phyloP scores from a whole-genome alignment of 2,797 vertebrate genomes.

The Poliocrania exsul region DNA sequence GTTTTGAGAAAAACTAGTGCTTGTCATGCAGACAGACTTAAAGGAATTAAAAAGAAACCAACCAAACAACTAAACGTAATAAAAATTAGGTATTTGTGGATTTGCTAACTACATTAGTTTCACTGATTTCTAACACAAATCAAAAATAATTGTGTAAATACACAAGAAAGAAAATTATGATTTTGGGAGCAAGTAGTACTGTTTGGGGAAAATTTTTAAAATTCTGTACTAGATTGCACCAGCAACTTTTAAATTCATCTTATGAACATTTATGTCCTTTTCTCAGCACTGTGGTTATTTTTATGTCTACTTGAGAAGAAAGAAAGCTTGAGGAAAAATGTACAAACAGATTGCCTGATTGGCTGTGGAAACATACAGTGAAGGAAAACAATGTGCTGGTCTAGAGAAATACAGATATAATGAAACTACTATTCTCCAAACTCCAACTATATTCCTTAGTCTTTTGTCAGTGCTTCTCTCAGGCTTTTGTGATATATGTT shows the following conservation, averaged over 20 bases:
- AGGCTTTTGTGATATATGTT: not conserved
- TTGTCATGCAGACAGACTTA: not conserved
- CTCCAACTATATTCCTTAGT: not conserved
- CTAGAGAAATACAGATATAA: not conserved
- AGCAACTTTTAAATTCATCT: not conserved
- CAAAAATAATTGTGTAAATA: not conserved
- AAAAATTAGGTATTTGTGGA: not conserved
- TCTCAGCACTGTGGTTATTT: not conserved
- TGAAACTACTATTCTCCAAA: not conserved
- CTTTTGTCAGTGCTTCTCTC: not conserved
- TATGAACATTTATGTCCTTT: not conserved
- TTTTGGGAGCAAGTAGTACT: not conserved
- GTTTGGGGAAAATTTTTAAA: not conserved
- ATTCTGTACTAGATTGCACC: not conserved
- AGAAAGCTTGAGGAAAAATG: not conserved
- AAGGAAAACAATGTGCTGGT: not conserved
- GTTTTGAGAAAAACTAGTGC: not conserved
- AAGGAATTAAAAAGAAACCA: not conserved
- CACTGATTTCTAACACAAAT: not conserved
- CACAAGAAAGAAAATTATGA: not conserved
- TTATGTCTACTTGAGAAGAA: not conserved
- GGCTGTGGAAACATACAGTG: not conserved
- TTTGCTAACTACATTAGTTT: not conserved
- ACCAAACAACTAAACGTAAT: not conserved
- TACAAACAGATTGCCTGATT: not conserved